phyloP scores from a whole-genome alignment of 2,113 vertebrate genomes.

The Phyllopteryx taeniolatus region DNA sequence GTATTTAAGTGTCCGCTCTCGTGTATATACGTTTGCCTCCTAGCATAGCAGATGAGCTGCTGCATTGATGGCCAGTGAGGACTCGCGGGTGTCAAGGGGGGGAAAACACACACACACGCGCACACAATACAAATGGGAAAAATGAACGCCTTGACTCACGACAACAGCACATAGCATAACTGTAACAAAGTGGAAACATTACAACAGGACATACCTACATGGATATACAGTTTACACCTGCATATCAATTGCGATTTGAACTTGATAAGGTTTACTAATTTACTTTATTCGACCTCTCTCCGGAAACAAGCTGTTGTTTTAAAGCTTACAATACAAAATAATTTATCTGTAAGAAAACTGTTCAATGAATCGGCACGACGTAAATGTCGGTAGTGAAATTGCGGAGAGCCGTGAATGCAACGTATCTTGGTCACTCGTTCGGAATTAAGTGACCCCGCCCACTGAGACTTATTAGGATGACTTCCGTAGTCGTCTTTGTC shows the following conservation, averaged over 20 bases:
- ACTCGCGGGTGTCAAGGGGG: neutral
- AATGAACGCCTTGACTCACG: neutral
- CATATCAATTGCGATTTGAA: neutral
- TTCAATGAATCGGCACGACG: neutral
- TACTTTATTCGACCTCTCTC: neutral
- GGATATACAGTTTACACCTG: neutral
- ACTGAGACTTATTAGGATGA: slow-evolving; percentile 18
- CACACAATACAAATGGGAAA: neutral
- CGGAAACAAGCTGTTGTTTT: neutral
- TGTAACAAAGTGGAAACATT: neutral
- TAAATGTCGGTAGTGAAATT: neutral
- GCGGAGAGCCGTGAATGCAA: slow-evolving; percentile 19
- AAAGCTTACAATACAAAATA: neutral
- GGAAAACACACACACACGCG: neutral
- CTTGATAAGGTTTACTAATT: neutral
- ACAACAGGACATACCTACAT: neutral
- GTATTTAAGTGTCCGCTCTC: neutral
- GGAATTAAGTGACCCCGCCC: slow-evolving; percentile 40
- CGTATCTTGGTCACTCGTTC: slow-evolving; percentile 42
- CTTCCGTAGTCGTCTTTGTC: neutral
- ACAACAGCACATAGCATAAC: neutral
- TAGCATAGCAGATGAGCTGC: slow-evolving; percentile 13
- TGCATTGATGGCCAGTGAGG: slow-evolving; percentile 20
- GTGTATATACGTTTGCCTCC: neutral
- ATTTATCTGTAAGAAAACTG: neutral